Percentiles rank a stretch among this genome's conserved stretches.
These are phyloP conservation scores for Muschampia staudingeri DNA, from an alignment of 2,888 invertebrate genomes.

Conservation along the genomic window DNA sequence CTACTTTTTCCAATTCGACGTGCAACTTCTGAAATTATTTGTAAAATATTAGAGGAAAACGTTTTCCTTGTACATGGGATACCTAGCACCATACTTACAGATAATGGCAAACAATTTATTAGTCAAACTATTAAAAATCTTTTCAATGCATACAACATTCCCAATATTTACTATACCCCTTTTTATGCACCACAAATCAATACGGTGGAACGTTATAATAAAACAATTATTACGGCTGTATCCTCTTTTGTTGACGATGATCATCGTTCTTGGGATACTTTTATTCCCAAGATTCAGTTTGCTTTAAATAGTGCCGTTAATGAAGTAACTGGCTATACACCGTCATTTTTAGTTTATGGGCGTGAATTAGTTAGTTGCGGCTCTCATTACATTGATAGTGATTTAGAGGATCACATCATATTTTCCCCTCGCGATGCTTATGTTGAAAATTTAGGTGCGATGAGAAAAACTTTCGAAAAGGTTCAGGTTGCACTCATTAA, in stretches of 20 bases:
- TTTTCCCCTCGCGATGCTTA: too few species aligned
- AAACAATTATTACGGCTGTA: background rate
- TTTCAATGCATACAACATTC: background rate
- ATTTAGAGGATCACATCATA: too few species aligned
- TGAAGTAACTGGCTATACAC: background rate
- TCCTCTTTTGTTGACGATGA: background rate
- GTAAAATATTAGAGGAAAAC: background rate
- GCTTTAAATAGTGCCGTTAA: background rate
- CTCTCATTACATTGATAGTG: background rate
- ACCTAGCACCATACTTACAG: background rate
- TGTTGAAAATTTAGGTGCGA: too few species aligned
- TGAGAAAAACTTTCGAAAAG: background rate
- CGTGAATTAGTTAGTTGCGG: background rate
- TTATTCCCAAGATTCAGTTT: background rate
- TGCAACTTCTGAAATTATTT: background rate
- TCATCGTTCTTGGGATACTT: background rate
- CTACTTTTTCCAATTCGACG: background rate
- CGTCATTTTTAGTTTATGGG: slow-evolving; percentile 5
- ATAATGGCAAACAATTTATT: background rate
- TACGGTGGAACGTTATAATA: background rate
- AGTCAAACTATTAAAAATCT: background rate
- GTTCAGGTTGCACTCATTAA: background rate
- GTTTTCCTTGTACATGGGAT: slow-evolving; percentile 15
- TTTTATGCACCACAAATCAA: background rate
- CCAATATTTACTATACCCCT: background rate